phyloP scores from a whole-genome alignment of 2,113 vertebrate genomes.

The Puntigrus tetrazona region DNA sequence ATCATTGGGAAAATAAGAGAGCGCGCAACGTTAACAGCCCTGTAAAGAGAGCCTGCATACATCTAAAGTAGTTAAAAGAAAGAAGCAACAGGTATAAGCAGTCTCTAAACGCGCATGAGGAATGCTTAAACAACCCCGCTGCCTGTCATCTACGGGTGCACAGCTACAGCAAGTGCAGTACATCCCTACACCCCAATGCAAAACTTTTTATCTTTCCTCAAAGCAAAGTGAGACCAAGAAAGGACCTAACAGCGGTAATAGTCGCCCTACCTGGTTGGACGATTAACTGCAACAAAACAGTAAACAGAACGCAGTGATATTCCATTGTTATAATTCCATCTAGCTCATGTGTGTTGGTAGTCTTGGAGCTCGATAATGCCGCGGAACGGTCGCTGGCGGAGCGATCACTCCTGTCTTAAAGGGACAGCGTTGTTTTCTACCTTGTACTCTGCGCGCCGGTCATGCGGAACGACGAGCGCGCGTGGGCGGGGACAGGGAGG shows the following conservation, averaged over 20 bases:
- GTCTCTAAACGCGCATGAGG: neutral
- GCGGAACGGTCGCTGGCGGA: conserved; percentile 49
- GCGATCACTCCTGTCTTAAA: conserved; percentile 54
- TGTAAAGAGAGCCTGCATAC: neutral
- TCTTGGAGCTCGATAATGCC: conserved; percentile 33
- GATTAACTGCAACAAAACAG: conserved; percentile 69
- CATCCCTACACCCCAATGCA: neutral
- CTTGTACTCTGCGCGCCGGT: conserved; percentile 12
- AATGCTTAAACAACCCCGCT: neutral
- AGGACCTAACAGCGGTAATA: neutral
- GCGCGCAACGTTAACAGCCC: neutral
- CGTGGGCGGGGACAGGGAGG: conserved; percentile 36
- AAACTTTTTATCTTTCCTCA: conserved; percentile 16
- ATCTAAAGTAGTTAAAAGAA: neutral
- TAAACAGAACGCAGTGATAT: conserved; percentile 75
- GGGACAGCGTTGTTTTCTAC: conserved; percentile 47
- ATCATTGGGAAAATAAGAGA: neutral
- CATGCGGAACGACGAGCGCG: conserved; percentile 22
- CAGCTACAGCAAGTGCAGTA: neutral
- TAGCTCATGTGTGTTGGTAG: conserved; percentile 60
- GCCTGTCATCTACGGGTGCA: neutral
- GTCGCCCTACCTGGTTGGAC: conserved; percentile 72
- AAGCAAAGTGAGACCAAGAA: neutral
- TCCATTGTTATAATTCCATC: conserved; percentile 80
- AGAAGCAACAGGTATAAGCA: conserved; percentile 13